These are phyloP conservation scores for Periophthalmodon schlosseri DNA, from an alignment of 2,113 vertebrate species.

Conservation along the genomic window DNA sequence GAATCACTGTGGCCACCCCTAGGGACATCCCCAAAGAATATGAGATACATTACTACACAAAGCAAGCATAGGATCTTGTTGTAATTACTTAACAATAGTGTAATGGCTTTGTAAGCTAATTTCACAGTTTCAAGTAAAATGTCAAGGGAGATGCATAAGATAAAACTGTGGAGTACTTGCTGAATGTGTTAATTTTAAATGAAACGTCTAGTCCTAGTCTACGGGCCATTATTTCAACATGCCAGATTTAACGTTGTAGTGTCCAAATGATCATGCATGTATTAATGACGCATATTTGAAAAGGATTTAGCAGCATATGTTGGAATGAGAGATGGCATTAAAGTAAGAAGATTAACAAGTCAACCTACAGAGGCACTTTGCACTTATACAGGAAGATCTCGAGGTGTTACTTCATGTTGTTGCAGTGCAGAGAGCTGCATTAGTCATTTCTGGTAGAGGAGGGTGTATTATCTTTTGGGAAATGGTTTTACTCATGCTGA, in stretches of 20 bases:
- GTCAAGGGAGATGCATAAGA: not conserved
- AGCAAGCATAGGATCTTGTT: not conserved
- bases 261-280: not conserved
- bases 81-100: not conserved
- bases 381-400: conserved; percentile 33
- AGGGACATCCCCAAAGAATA: not conserved
- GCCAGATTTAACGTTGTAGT: not conserved
- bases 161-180: not conserved
- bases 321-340: not conserved
- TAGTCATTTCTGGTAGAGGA: conserved; percentile 13
- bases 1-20: not conserved
- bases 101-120: not conserved
- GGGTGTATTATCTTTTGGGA: conserved; percentile 20
- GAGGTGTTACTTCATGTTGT: conserved; percentile 17
- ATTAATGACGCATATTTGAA: not conserved
- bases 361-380: not conserved
- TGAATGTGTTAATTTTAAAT: not conserved
- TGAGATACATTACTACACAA: not conserved
- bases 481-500: conserved; percentile 35
- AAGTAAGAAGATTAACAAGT: not conserved
- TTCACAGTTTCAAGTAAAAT: not conserved
- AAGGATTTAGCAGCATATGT: not conserved
- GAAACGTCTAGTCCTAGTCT: too few relatives aligned
- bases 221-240: too few relatives aligned
- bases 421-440: conserved; percentile 37